phyloP scores from a whole-genome alignment of 2,113 vertebrate genomes.

The Poeciliopsis occidentalis region DNA sequence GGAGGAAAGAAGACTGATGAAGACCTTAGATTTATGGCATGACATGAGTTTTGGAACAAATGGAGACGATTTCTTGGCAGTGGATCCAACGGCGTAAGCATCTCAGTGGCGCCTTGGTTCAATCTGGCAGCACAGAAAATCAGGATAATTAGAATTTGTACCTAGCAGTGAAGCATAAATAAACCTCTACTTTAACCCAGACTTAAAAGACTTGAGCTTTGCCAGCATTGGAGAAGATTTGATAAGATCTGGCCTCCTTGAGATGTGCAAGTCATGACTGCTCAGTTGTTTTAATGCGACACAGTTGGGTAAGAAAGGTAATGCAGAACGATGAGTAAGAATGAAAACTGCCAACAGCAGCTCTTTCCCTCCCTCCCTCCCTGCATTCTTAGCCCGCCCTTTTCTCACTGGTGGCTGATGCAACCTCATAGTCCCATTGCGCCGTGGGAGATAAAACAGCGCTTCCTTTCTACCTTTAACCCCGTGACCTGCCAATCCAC shows the following conservation, averaged over 20 bases:
- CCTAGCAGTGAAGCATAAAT: conserved; percentile 16
- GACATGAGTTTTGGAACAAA: not conserved
- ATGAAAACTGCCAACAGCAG: conserved; percentile 1
- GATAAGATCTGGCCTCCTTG: not conserved
- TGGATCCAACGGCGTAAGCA: not conserved
- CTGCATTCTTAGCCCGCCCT: conserved; percentile 4
- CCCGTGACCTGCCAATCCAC: not conserved
- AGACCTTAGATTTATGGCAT: conserved; percentile 8
- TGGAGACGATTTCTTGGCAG: conserved; percentile 30
- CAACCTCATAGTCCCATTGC: conserved; percentile 70
- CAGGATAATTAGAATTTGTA: conserved; percentile 36
- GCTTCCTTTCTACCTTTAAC: conserved; percentile 35
- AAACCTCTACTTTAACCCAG: conserved; percentile 28
- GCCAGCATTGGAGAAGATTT: not conserved
- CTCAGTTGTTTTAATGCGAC: not conserved
- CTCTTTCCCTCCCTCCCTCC: conserved; percentile 8
- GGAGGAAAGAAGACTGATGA: not conserved
- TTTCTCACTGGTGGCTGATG: conserved; percentile 72
- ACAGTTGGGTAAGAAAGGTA: conserved; percentile 10
- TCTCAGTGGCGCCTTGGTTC: conserved; percentile 18
- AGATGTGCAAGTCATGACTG: not conserved
- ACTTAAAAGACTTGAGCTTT: conserved; percentile 6
- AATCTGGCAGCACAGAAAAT: conserved; percentile 43
- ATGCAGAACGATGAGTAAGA: not conserved
- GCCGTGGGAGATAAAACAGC: conserved; percentile 43